A percentile compares a stretch with the other conserved stretches of the same genome.
Conservation (phyloP, 1,140 invertebrate genomes). For the Apis dorsata region DNA sequence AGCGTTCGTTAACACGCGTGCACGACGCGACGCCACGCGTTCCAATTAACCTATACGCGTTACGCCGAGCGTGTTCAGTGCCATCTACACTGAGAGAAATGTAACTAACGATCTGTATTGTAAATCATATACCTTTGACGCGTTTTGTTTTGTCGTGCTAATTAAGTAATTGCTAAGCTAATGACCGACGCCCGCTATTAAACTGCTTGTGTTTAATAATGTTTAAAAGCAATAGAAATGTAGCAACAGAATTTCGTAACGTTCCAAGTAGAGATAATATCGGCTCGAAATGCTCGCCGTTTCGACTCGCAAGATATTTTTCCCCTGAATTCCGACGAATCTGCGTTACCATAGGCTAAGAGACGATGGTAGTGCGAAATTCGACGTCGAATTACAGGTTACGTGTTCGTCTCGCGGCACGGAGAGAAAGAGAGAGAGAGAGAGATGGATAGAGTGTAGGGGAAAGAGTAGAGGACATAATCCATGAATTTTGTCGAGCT, state of each 20-base stretch:
- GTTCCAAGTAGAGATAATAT: background rate
- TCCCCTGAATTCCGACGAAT: conserved; percentile 5
- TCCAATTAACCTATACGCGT: conserved; percentile 4
- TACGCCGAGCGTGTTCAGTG: background rate
- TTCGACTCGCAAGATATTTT: conserved; percentile 8
- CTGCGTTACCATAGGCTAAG: background rate
- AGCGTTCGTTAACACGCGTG: conserved; percentile 1
- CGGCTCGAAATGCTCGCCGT: background rate
- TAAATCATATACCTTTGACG: background rate
- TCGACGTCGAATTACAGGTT: conserved; percentile 26
- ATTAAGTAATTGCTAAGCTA: conserved; percentile 14
- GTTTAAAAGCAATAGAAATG: background rate
- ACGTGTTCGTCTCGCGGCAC: background rate
- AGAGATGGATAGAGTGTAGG: too few relatives aligned
- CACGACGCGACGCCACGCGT: background rate
- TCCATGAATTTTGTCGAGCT: conserved; percentile 20
- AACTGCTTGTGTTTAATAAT: background rate
- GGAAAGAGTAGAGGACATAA: background rate
- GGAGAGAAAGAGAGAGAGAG: too few relatives aligned
- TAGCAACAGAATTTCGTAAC: too few relatives aligned
- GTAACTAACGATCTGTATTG: background rate
- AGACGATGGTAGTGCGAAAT: conserved; percentile 17
- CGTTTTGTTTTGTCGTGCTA: background rate
- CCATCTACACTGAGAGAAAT: background rate
- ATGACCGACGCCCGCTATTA: background rate